Conservation (phyloP, 30 jellyfish, hydroid and myxozoan species). For the Pseudorhiza aurosa region DNA sequence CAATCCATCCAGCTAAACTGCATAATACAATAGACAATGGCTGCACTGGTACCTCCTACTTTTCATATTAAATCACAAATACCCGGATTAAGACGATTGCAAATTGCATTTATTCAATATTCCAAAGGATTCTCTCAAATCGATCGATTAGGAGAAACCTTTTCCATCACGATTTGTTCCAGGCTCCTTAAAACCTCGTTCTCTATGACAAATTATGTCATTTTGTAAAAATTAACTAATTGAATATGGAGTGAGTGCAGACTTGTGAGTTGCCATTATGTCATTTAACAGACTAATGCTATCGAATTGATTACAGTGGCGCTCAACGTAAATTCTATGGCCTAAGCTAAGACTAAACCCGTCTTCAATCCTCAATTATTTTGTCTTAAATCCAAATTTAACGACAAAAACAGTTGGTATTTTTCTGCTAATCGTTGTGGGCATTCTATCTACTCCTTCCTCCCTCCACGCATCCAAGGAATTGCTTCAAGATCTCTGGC, state of each 20-base stretch:
- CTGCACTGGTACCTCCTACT: conserved; percentile 54
- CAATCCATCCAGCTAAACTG: conserved; percentile 26
- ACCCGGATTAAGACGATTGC: conserved; percentile 52
- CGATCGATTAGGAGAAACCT: conserved; percentile 60
- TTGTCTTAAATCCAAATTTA: conserved; percentile 50
- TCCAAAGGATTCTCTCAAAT: conserved; percentile 23
- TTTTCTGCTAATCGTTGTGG: conserved; percentile 41
- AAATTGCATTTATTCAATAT: conserved; percentile 40
- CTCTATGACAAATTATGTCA: conserved; percentile 77
- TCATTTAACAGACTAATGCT: conserved; percentile 63
- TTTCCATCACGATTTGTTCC: conserved; percentile 48
- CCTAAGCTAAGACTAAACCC: conserved; percentile 71
- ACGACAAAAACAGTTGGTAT: conserved; percentile 72
- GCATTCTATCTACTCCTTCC: conserved; percentile 40
- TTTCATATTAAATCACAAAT: conserved; percentile 25
- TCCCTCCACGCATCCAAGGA: conserved; percentile 7
- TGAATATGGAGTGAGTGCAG: conserved; percentile 56
- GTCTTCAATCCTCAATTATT: conserved; percentile 57
- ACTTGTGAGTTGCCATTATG: conserved; percentile 56
- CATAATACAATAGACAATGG: conserved; percentile 56
- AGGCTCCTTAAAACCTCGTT: conserved; percentile 60
- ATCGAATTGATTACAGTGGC: conserved; percentile 73
- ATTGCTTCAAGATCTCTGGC: neutral
- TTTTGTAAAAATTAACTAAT: conserved; percentile 45
- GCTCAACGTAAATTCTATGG: conserved; percentile 49